Evolutionary conservation across 1,140 invertebrate species (phyloP).

Genomic region (Drosophila equinoxialis): DNA sequence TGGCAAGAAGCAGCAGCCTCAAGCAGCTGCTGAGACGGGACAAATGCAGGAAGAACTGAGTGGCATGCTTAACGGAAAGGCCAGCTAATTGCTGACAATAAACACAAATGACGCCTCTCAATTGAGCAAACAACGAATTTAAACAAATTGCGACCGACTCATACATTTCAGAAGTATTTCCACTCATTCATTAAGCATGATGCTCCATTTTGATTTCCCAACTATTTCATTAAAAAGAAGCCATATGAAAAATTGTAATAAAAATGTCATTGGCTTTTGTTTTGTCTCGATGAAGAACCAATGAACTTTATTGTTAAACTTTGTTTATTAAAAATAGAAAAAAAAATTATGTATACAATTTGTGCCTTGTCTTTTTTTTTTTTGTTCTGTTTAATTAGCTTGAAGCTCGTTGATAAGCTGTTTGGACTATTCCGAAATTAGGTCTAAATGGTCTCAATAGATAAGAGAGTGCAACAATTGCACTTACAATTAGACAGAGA

Average conservation of each 20-base stretch:
- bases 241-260: slow-evolving; percentile 14
- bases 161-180: slow-evolving; percentile 29
- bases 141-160: slow-evolving; percentile 56
- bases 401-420: slow-evolving; percentile 29
- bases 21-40: neutral
- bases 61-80: slow-evolving; percentile 17
- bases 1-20: slow-evolving; percentile 82
- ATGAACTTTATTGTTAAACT: slow-evolving; percentile 22
- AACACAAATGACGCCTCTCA: slow-evolving; percentile 16
- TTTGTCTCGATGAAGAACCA: slow-evolving; percentile 5
- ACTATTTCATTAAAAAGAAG: slow-evolving; percentile 40
- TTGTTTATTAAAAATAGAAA: slow-evolving; percentile 15
- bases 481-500: slow-evolving; percentile 23
- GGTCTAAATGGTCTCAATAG: slow-evolving; percentile 45
- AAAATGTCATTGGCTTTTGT: neutral
- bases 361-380: neutral
- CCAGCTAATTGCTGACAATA: slow-evolving; percentile 21
- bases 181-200: slow-evolving; percentile 32
- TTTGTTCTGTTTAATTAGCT: slow-evolving; percentile 13
- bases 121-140: slow-evolving; percentile 59
- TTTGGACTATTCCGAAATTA: slow-evolving; percentile 40
- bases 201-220: slow-evolving; percentile 30
- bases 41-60: neutral
- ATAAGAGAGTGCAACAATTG: slow-evolving; percentile 47
- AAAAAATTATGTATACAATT: neutral